Conservation (phyloP, 2,888 invertebrate species). For the Hydrotaea diabolus region DNA sequence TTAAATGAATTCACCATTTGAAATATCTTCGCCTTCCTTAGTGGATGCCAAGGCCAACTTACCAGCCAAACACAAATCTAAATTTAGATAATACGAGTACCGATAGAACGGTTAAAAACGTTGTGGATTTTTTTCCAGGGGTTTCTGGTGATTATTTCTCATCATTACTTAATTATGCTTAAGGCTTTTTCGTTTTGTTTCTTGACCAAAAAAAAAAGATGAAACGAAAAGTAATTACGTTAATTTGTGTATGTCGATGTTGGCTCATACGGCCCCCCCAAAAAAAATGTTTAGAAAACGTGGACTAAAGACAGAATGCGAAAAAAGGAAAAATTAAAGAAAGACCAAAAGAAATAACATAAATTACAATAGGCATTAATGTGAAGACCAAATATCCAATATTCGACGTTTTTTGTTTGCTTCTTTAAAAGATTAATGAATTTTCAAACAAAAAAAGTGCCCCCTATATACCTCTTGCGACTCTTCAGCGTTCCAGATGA, state of each 20-base stretch:
- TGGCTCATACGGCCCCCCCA: background rate
- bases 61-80: too few species aligned
- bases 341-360: background rate
- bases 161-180: background rate
- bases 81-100: too few species aligned
- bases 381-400: background rate
- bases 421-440: conserved; percentile 7
- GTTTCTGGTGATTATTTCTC: background rate
- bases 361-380: conserved; percentile 7
- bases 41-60: too few species aligned
- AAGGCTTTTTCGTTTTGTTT: background rate
- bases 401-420: background rate
- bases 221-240: conserved; percentile 7
- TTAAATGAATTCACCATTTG: too few species aligned
- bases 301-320: background rate
- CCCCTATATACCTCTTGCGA: background rate
- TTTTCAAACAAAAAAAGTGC: background rate
- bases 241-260: background rate
- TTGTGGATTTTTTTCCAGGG: background rate
- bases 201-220: background rate
- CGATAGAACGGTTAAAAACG: too few species aligned
- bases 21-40: too few species aligned
- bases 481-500: too few species aligned
- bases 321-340: background rate
- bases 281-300: conserved; percentile 1